Percentiles rank a stretch among this genome's conserved stretches.
Evolutionary conservation across 2,113 vertebrate genomes (phyloP).

Genomic region (Fukomys damarensis): DNA sequence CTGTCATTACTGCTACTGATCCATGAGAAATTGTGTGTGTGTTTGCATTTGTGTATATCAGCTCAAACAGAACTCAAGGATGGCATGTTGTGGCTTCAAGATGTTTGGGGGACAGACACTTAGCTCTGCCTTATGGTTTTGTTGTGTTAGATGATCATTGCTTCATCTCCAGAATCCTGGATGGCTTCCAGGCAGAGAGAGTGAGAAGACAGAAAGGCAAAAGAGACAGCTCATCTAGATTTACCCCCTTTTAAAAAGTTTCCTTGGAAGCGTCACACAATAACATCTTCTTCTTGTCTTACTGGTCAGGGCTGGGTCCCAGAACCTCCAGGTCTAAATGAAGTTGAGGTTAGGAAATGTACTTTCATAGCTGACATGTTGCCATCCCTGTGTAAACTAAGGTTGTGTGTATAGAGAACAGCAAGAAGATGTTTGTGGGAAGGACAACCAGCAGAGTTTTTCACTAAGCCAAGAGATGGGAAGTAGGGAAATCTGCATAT

Average conservation of each 20-base stretch:
- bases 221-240: not conserved
- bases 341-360: not conserved
- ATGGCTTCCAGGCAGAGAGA: not conserved
- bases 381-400: not conserved
- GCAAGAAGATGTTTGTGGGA: not conserved
- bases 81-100: not conserved
- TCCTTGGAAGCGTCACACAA: not conserved
- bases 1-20: not conserved
- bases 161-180: not conserved
- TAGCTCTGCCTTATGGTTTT: not conserved
- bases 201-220: not conserved
- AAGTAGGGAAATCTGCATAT: not conserved
- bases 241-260: not conserved
- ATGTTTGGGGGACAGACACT: not conserved
- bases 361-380: not conserved
- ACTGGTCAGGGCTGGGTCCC: not conserved
- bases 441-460: not conserved
- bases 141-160: not conserved
- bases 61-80: not conserved
- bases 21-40: not conserved
- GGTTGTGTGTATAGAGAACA: not conserved
- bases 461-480: not conserved
- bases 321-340: not conserved
- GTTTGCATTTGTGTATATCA: not conserved
- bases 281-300: not conserved